Evolutionary conservation across 2,888 invertebrate species (phyloP), one percentile per base, ranked within the genome.

Genomic region (Agriopis aurantiaria): DNA sequence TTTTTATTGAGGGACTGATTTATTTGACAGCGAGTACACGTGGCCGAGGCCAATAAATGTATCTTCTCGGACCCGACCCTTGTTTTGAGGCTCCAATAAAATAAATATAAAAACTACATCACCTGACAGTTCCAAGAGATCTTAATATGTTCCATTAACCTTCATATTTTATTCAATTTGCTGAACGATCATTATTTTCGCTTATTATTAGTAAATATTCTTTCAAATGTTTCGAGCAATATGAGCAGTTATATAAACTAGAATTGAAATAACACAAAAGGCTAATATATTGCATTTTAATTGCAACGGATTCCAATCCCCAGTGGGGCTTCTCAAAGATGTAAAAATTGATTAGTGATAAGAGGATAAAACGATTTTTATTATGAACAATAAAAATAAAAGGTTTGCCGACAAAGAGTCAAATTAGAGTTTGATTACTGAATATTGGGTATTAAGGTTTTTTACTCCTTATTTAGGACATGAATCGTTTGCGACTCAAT

Each of bases 1-100:
- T 86, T 88, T 88, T 91, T 91, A 90, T 90, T 87, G 88, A 85
- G 81, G 80, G 80, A 81, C 86, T 91, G 92, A 92, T 93, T 93
- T 93, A 93, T 93, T 82, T 86, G 88, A 89, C 89, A 86, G 83
- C 81, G 77, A 77, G 75, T 81, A 87, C 89, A 87, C 85, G 88
- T 85, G 83, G 87, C 85, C 83, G 88, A 87, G 86, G 78, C 85
- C 89, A 89, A 89, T 89, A 87, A 90, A 91, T 89, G 91, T 89
- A 85, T 86, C 86, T 85, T 86, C 85, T 84, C 82, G 83, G 83
- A 78, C 80, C 80, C 73, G 88, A 86, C 83, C 88, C 91, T 90
- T 92, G 91, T 92, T 92, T 89, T 85, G 77, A 80, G 75, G 72
- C 71, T 75, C 67, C 79, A 72, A 81, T 81, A 81, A 82, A 82